Evolutionary conservation across 2,888 invertebrate species (phyloP).

Genomic region (Meiosimyza platycephala): DNA sequence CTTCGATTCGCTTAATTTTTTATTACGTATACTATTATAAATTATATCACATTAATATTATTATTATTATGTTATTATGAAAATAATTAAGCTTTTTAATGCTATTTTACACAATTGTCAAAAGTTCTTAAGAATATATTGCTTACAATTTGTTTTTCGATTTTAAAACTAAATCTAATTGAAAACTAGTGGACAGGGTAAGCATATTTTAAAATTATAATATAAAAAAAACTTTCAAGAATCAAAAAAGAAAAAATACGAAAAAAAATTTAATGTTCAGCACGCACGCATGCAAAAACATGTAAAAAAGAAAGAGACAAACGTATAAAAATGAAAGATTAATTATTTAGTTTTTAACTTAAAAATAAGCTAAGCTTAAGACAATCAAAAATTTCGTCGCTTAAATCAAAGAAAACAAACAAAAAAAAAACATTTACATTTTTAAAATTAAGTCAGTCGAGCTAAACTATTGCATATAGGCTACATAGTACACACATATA

Average conservation of each 20-base stretch:
- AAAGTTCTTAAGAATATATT: not conserved
- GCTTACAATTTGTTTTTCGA: not conserved
- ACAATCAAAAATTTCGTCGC: slow-evolving; percentile 20
- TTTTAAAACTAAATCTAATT: not conserved
- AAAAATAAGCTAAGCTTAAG: slow-evolving; percentile 8
- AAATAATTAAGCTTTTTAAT: slow-evolving; percentile 7
- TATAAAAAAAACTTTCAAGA: not conserved
- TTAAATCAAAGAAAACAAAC: not conserved
- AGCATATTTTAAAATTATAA: not conserved
- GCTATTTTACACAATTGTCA: slow-evolving; percentile 29
- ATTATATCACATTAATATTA: slow-evolving; percentile 60
- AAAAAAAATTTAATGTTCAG: not conserved
- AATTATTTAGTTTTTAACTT: not conserved
- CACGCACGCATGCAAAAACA: slow-evolving; percentile 19
- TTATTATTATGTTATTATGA: slow-evolving; percentile 30
- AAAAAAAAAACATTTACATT: not conserved
- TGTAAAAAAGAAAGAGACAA: not conserved
- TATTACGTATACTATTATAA: slow-evolving; percentile 50
- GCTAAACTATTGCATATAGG: not conserved
- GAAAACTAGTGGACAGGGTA: too few relatives aligned
- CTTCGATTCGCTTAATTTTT: slow-evolving; percentile 37
- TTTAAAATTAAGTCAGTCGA: slow-evolving; percentile 31
- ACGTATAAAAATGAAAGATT: not conserved
- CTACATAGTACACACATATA: not conserved
- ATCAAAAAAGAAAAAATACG: not conserved